Evolutionary conservation across 2,888 invertebrate genomes (phyloP).

Genomic region (Drosophila rellima): DNA sequence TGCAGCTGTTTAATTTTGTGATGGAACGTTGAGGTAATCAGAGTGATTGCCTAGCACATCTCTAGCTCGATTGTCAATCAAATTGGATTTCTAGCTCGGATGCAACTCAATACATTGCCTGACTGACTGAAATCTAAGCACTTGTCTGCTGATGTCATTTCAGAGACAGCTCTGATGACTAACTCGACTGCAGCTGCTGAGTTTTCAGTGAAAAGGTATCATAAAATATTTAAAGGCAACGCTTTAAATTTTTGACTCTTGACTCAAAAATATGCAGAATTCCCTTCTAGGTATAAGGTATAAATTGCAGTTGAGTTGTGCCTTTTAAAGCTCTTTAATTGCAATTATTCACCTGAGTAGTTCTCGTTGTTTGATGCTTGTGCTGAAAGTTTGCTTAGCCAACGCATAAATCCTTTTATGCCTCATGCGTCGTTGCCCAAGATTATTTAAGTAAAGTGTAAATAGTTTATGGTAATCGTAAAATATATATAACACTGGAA

Average conservation of each 20-base stretch:
- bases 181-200: constrained; percentile 2
- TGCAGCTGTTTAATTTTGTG: constrained; percentile 40
- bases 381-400: constrained; percentile 49
- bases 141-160: constrained; percentile 35
- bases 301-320: constrained; percentile 30
- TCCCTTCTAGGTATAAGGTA: background rate
- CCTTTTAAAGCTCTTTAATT: constrained; percentile 66
- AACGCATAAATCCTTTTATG: constrained; percentile 68
- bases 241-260: constrained; percentile 27
- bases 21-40: constrained; percentile 26
- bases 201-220: constrained; percentile 9
- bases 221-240: constrained; percentile 27
- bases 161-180: constrained; percentile 22
- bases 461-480: constrained; percentile 79
- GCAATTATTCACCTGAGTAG: constrained; percentile 70
- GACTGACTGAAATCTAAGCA: constrained; percentile 27
- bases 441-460: constrained; percentile 67
- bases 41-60: constrained; percentile 19
- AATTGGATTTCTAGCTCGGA: constrained; percentile 2
- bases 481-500: constrained; percentile 49
- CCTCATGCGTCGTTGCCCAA: constrained; percentile 9
- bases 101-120: constrained; percentile 23
- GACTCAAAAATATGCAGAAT: constrained; percentile 1
- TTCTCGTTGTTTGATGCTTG: constrained; percentile 40
- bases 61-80: constrained; percentile 43